Conservation (phyloP, 2,113 vertebrate species). For the Numida meleagris region DNA sequence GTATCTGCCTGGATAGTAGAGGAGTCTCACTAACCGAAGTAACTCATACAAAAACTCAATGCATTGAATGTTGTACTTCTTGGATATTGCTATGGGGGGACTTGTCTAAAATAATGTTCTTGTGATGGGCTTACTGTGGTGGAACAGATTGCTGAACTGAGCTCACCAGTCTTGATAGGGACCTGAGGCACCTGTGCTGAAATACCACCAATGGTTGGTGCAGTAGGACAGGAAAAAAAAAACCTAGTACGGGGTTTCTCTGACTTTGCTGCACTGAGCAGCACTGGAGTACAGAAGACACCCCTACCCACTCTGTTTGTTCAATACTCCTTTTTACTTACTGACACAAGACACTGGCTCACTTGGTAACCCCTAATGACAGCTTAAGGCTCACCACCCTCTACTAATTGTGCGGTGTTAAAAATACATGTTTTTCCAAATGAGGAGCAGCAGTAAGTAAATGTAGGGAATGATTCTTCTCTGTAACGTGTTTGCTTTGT, state of each 20-base stretch:
- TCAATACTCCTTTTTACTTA: constrained; percentile 34
- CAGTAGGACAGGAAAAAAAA: background rate
- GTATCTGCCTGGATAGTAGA: background rate
- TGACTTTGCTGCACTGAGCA: background rate
- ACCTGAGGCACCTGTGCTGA: rapidly evolving
- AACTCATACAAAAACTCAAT: background rate
- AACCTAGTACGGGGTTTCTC: background rate
- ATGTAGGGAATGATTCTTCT: constrained; percentile 11
- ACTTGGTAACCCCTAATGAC: constrained; percentile 74
- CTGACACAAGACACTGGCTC: constrained; percentile 47
- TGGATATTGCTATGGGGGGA: background rate
- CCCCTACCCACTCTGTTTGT: constrained; percentile 33
- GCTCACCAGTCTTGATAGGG: background rate
- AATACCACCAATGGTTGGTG: background rate
- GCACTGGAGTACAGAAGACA: constrained; percentile 9
- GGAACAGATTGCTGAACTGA: background rate
- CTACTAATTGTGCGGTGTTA: constrained; percentile 73
- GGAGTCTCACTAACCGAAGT: background rate
- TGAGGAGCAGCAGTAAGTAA: constrained; percentile 1
- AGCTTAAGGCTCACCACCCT: constrained; percentile 66
- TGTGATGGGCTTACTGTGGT: rapidly evolving
- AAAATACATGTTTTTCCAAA: constrained; percentile 70
- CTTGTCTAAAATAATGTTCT: background rate
- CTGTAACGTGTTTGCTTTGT: constrained; percentile 15
- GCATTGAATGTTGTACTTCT: background rate